phyloP scores from a whole-genome alignment of 2,797 vertebrate species.

The Bryconaethiops microstoma region DNA sequence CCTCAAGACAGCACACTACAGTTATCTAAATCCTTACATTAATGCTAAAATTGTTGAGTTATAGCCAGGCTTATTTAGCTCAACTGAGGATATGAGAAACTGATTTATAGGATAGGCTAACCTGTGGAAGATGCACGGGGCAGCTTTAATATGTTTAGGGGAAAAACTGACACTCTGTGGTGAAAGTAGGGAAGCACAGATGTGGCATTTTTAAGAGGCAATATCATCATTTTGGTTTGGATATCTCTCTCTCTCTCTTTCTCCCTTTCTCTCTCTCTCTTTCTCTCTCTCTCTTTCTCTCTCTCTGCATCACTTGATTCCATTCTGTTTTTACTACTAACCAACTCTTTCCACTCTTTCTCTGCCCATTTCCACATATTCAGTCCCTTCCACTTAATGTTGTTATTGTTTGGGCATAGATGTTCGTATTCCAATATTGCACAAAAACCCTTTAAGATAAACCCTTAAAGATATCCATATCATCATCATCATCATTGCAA shows the following conservation, averaged over 20 bases:
- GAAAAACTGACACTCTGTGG: slow-evolving; percentile 23
- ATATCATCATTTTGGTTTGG: slow-evolving; percentile 2
- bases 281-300: not conserved
- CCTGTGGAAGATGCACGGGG: not conserved
- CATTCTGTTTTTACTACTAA: slow-evolving; percentile 32
- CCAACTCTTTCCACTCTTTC: slow-evolving; percentile 23
- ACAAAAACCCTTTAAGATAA: not conserved
- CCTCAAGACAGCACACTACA: not conserved
- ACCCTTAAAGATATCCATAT: not conserved
- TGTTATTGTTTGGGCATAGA: slow-evolving; percentile 11
- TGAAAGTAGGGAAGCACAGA: slow-evolving; percentile 12
- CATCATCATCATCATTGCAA: not conserved
- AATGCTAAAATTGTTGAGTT: not conserved
- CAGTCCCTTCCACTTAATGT: slow-evolving; percentile 29
- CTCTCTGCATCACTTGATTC: slow-evolving; percentile 28
- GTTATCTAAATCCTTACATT: not conserved
- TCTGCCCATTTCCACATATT: slow-evolving; percentile 15
- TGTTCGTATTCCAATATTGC: not conserved
- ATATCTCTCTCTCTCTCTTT: not conserved
- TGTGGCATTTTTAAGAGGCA: slow-evolving; percentile 1
- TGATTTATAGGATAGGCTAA: not conserved
- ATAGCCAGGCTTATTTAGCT: not conserved
- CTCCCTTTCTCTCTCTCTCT: not conserved
- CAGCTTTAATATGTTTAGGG: not conserved
- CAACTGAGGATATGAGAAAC: not conserved